These are phyloP conservation scores for Hyla sarda DNA, from an alignment of 2,113 vertebrate species.

Conservation along the genomic window DNA sequence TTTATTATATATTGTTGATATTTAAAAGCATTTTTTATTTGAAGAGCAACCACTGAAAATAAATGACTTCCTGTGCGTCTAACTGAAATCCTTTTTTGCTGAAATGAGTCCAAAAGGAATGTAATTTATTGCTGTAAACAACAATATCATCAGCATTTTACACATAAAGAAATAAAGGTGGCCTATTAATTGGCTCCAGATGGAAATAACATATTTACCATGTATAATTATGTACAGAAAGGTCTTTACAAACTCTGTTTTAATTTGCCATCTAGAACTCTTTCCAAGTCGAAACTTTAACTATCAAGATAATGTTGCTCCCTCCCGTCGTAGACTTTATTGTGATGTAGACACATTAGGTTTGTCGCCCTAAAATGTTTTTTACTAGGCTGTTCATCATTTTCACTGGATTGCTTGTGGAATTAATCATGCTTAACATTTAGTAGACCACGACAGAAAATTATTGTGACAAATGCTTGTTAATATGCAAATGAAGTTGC, in stretches of 20 bases:
- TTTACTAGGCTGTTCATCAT: constrained; percentile 61
- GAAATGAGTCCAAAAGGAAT: background rate
- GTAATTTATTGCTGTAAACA: background rate
- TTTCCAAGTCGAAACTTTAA: constrained; percentile 27
- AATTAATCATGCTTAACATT: constrained; percentile 69
- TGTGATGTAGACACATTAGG: background rate
- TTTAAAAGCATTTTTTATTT: background rate
- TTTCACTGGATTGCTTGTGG: constrained; percentile 57
- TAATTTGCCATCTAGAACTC: constrained; percentile 15
- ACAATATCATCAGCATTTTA: background rate
- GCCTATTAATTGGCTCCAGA: constrained; percentile 21
- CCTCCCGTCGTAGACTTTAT: constrained; percentile 34
- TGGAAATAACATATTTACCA: background rate
- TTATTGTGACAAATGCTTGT: constrained; percentile 71
- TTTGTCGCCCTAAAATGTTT: constrained; percentile 21
- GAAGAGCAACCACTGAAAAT: background rate
- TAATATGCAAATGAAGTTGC: constrained; percentile 71
- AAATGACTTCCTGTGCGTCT: background rate
- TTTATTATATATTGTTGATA: too few species aligned
- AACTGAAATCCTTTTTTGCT: too few species aligned
- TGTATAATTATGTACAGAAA: constrained; percentile 24
- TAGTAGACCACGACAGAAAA: constrained; percentile 66
- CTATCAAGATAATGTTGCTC: constrained; percentile 21
- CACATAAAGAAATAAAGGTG: constrained; percentile 12
- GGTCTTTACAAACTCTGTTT: constrained; percentile 20